These are phyloP conservation scores for Calypte anna DNA, from an alignment of 2,113 vertebrate species.

Conservation along the genomic window DNA sequence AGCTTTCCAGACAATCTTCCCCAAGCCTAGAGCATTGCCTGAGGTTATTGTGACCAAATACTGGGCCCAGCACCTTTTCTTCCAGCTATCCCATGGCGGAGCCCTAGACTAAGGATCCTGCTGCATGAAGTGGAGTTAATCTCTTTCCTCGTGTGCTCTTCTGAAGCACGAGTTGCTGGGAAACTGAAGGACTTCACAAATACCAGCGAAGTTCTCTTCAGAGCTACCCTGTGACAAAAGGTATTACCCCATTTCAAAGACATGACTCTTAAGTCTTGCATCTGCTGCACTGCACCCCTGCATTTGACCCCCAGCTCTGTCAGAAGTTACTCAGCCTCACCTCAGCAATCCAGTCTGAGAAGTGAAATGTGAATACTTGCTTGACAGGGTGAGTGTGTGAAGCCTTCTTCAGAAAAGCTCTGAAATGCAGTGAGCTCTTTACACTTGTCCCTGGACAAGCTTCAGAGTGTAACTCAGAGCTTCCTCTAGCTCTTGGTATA, in stretches of 20 bases:
- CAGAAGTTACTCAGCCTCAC: background rate
- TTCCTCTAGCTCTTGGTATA: background rate
- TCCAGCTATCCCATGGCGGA: background rate
- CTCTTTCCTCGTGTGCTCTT: background rate
- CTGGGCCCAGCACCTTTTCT: background rate
- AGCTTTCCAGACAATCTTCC: too few relatives aligned
- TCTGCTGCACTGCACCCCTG: background rate
- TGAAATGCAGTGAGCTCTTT: background rate
- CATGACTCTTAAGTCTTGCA: background rate
- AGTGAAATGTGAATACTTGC: background rate
- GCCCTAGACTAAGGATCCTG: background rate
- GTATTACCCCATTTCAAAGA: background rate
- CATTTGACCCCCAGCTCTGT: background rate
- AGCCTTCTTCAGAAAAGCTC: background rate
- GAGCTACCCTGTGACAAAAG: background rate
- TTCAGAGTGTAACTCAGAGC: background rate
- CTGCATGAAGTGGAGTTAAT: background rate
- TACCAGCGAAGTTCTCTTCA: background rate
- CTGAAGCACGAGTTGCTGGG: fast-evolving
- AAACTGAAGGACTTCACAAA: background rate
- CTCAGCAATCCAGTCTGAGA: background rate
- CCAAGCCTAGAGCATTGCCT: too few relatives aligned
- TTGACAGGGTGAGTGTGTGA: background rate
- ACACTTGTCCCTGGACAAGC: background rate
- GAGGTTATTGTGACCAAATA: too few relatives aligned